phyloP scores from a whole-genome alignment of 2,888 invertebrate species.

The Lumbricus terrestris region DNA sequence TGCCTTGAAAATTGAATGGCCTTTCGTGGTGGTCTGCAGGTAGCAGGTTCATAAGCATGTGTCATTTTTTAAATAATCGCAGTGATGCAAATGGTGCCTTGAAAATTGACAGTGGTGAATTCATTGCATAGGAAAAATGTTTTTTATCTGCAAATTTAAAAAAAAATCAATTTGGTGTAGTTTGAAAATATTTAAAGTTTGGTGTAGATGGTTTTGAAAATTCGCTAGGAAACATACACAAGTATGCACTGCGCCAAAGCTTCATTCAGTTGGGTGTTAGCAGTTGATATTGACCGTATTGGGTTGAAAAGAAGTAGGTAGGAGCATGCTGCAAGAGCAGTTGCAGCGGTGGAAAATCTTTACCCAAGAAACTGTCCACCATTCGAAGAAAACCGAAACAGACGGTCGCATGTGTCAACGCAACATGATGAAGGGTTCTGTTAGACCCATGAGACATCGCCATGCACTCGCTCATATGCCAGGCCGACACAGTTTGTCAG shows the following conservation, averaged over 20 bases:
- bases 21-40: not conserved
- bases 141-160: not conserved
- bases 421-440: not conserved
- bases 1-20: too few species aligned
- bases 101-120: not conserved
- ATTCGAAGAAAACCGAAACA: not conserved
- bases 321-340: not conserved
- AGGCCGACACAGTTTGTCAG: slow-evolving; percentile 17
- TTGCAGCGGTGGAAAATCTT: not conserved
- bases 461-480: not conserved
- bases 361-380: not conserved
- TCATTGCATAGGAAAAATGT: not conserved
- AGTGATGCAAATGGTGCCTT: not conserved
- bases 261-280: not conserved
- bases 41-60: not conserved
- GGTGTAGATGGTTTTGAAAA: not conserved
- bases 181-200: not conserved
- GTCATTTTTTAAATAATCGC: not conserved
- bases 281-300: not conserved
- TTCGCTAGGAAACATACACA: not conserved
- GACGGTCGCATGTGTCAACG: not conserved
- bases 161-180: slow-evolving; percentile 3
- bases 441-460: not conserved
- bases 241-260: not conserved
- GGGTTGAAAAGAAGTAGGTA: not conserved